A percentile compares a stretch with the other conserved stretches of the same genome.
Evolutionary conservation across 1,140 invertebrate species (phyloP).

Genomic region (Caenorhabditis elegans): WBcel235 BX284602.5:10159501-10160000

Average conservation of each 20-base stretch:
- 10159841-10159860: too few species aligned
- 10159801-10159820: slow-evolving; percentile 95
- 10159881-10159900: too few species aligned
- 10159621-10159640: slow-evolving; percentile 97
- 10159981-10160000: too few species aligned
- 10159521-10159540: slow-evolving; percentile 93
- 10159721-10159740: too few species aligned
- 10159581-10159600: slow-evolving; percentile 91
- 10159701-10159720: too few species aligned
- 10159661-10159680: slow-evolving; percentile 71
- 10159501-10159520: not conserved
- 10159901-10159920: slow-evolving; percentile 8
- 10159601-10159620: slow-evolving; percentile 94
- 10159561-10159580: slow-evolving; percentile 89
- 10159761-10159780: slow-evolving; percentile 88
- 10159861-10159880: too few species aligned
- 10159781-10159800: slow-evolving; percentile 97
- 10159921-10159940: not conserved
- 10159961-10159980: not conserved
- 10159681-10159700: too few species aligned
- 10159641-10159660: slow-evolving; percentile 90
- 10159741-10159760: slow-evolving; percentile 83
- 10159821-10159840: slow-evolving; percentile 70
- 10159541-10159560: slow-evolving; percentile 99
- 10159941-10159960: not conserved